These are phyloP conservation scores for Atrichornis clamosus DNA, from an alignment of 2,113 vertebrate species.

Conservation along the genomic window DNA sequence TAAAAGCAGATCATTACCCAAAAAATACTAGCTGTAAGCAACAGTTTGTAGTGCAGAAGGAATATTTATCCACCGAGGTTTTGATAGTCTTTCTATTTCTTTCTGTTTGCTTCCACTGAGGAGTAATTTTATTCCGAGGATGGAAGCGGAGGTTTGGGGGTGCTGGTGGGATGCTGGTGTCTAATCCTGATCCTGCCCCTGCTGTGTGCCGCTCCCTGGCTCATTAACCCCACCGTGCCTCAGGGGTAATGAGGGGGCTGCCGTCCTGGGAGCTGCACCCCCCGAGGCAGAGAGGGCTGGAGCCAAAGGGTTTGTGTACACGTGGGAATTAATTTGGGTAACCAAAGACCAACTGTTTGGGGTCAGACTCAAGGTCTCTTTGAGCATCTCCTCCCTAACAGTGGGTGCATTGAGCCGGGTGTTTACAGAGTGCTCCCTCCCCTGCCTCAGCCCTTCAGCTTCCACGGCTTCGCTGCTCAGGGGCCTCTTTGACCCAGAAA, in stretches of 20 bases:
- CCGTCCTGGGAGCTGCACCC: background rate
- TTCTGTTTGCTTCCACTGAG: background rate
- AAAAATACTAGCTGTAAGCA: conserved; percentile 57
- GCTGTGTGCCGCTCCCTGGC: accelerated
- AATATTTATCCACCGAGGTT: conserved; percentile 35
- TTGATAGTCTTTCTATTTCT: background rate
- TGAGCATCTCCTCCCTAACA: background rate
- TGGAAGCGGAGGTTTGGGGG: background rate
- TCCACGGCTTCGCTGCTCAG: background rate
- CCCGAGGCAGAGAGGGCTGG: background rate
- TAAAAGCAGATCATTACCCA: conserved; percentile 49
- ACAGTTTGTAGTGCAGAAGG: conserved; percentile 8
- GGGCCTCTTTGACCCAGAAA: conserved; percentile 26
- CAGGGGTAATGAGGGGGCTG: background rate
- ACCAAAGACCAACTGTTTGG: background rate
- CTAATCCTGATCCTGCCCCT: background rate
- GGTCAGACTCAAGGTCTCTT: background rate
- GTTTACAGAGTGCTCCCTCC: background rate
- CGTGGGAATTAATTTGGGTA: background rate
- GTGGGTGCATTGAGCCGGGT: background rate
- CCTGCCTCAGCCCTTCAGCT: background rate
- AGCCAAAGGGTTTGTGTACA: background rate
- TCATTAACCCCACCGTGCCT: accelerated
- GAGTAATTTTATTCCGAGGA: background rate
- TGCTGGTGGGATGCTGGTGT: background rate